Conservation (phyloP, 2,113 vertebrate species). For the Elephas maximus region DNA sequence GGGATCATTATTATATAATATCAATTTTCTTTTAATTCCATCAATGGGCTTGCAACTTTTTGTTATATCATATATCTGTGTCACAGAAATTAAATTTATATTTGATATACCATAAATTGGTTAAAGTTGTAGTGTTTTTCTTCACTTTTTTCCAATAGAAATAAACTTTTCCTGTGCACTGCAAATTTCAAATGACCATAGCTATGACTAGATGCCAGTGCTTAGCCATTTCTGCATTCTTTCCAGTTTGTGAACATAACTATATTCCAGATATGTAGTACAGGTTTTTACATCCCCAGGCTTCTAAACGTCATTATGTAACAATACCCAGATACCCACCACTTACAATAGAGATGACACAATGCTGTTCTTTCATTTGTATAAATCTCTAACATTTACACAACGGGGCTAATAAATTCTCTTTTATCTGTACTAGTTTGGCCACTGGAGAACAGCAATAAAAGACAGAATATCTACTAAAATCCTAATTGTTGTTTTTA, state of each 20-base stretch:
- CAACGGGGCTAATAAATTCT: neutral
- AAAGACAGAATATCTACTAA: neutral
- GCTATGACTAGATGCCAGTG: neutral
- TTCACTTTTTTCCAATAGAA: neutral
- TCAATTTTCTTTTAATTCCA: neutral
- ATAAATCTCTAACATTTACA: neutral
- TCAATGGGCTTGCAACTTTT: neutral
- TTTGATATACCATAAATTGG: neutral
- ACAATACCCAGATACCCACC: fast-evolving
- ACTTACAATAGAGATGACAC: neutral
- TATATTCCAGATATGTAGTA: neutral
- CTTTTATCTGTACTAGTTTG: neutral
- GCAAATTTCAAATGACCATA: neutral
- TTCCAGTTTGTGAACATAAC: neutral
- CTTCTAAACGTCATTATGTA: neutral
- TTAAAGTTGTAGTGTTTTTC: neutral
- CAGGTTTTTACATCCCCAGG: neutral
- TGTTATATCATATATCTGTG: neutral
- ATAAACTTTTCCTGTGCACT: neutral
- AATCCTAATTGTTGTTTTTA: neutral
- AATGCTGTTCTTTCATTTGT: neutral
- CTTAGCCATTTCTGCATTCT: neutral
- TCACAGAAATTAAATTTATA: neutral
- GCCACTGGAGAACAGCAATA: neutral
- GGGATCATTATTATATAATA: neutral